Evolutionary conservation across 2,113 vertebrate species (phyloP), one percentile per base, ranked within the genome.

Genomic region (Lasiurus cinereus): DNA sequence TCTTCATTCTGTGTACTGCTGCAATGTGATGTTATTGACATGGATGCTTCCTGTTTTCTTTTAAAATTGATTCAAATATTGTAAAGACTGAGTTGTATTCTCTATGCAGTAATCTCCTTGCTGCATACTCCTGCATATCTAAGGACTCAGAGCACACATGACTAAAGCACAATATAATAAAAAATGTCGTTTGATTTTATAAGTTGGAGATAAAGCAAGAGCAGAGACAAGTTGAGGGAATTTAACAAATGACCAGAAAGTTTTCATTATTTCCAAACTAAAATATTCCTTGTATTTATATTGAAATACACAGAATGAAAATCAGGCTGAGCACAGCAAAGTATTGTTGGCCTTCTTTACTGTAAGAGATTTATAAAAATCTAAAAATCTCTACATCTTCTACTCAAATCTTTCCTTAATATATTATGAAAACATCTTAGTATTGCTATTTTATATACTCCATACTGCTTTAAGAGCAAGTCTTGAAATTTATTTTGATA

Each of bases 61-160:
- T 80, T 92, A 46, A 78, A 83, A 69, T 48, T 64, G 31, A 85
- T 89, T 62, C 84, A 67, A 59, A 19, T 93, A 80, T 87, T 90
- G 94, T 90, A 77, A 77, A 89, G 39, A 70, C 31, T 72, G 8
- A 69, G 64, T 74, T 86, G 7, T 10, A 70, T 89, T 82, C 22
- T 78, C 31, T 15, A 36, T 22, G 8, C 3, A 67, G n/a, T n/a
- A 83, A 54, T 83, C 8, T 64, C 33, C 59, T 62, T 83, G 62
- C 21, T 67, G 43, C 19, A 62, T 67, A 36, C 0, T 31, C 6
- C 84, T 73, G 48, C 12, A 27, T 54, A 84, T 8, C 19, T 11
- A 70, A 91, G 6, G 15, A 33, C 9, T 83, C 24, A 83, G 54
- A 86, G 5, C 16, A 48, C 21, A 88, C 27, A 21, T 56, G 56